These are phyloP conservation scores for Tympanuchus pallidicinctus DNA, from an alignment of 2,113 vertebrate genomes.

Conservation along the genomic window DNA sequence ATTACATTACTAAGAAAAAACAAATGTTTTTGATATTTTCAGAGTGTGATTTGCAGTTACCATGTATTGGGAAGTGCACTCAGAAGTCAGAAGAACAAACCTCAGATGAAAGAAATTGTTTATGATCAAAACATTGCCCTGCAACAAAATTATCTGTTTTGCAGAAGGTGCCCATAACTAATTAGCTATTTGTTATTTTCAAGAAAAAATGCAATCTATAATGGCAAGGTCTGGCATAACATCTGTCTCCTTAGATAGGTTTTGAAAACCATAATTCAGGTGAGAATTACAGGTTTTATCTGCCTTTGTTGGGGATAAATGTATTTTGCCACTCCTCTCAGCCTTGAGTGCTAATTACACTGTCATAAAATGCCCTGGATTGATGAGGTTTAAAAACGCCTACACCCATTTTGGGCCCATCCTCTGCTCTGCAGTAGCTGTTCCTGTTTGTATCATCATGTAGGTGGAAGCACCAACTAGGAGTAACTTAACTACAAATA, in stretches of 20 bases:
- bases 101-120: background rate
- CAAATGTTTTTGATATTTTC: background rate
- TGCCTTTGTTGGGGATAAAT: constrained; percentile 35
- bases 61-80: background rate
- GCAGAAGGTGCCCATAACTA: constrained; percentile 16
- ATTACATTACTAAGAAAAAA: background rate
- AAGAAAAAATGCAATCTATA: constrained; percentile 36
- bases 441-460: background rate
- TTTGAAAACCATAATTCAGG: constrained; percentile 54
- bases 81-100: background rate
- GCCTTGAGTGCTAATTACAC: constrained; percentile 46
- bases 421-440: background rate
- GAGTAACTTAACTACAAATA: background rate
- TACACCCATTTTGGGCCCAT: background rate
- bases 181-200: constrained; percentile 59
- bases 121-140: background rate
- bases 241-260: constrained; percentile 24
- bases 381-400: constrained; percentile 35
- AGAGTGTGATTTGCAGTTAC: background rate
- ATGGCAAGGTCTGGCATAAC: constrained; percentile 4
- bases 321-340: constrained; percentile 57
- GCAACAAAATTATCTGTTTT: constrained; percentile 10
- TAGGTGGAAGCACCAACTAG: background rate
- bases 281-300: constrained; percentile 50
- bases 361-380: constrained; percentile 28